Percentiles rank a stretch among this genome's conserved stretches.
These are phyloP conservation scores for Hylomyscus alleni DNA, from an alignment of 2,797 vertebrate genomes.

Conservation along the genomic window DNA sequence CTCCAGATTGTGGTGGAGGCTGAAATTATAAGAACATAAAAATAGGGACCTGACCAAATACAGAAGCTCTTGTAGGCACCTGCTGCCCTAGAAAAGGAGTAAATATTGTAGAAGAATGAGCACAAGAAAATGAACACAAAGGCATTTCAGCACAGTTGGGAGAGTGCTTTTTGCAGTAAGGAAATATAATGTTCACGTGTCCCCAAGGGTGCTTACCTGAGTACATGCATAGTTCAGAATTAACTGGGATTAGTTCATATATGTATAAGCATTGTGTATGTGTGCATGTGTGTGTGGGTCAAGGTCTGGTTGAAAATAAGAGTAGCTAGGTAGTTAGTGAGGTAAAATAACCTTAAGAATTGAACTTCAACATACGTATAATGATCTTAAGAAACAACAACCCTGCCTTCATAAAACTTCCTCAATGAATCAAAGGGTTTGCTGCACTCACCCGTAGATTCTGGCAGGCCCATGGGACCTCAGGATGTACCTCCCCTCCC, in stretches of 20 bases:
- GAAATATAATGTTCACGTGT: neutral
- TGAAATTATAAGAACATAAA: neutral
- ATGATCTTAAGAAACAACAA: slow-evolving; percentile 13
- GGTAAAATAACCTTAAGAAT: neutral
- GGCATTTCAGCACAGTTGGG: neutral
- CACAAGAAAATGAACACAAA: neutral
- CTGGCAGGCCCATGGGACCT: too few species aligned
- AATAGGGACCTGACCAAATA: neutral
- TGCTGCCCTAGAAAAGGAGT: neutral
- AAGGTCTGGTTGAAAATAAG: neutral
- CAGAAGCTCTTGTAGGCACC: neutral
- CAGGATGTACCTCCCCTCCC: too few species aligned
- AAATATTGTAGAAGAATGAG: neutral
- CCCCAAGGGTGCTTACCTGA: neutral
- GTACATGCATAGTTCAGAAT: neutral
- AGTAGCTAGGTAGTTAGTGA: neutral
- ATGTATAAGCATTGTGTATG: neutral
- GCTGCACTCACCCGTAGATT: neutral
- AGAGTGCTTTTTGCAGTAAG: neutral
- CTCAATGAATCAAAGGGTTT: neutral
- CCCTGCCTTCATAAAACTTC: neutral
- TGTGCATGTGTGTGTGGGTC: neutral
- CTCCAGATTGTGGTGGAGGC: neutral
- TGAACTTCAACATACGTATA: neutral
- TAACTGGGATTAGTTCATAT: neutral